These are phyloP conservation scores for Strix uralensis DNA, from an alignment of 2,113 vertebrate genomes.

Conservation along the genomic window DNA sequence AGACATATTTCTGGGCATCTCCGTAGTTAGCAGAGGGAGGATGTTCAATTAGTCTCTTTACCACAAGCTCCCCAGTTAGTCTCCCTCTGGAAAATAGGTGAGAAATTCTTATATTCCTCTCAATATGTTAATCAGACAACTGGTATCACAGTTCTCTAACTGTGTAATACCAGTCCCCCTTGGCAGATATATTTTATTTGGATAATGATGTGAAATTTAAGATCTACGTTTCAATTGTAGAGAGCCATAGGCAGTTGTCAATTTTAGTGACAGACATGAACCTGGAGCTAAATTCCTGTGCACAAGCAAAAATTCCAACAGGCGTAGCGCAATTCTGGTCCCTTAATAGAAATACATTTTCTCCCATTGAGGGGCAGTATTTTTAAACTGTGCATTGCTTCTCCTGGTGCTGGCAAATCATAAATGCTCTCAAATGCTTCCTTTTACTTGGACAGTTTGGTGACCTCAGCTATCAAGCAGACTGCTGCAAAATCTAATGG, in stretches of 20 bases:
- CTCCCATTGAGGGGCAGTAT: slow-evolving; percentile 74
- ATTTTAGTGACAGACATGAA: slow-evolving; percentile 87
- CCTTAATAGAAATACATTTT: slow-evolving; percentile 81
- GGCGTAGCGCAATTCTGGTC: slow-evolving; percentile 73
- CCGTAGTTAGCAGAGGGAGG: slow-evolving; percentile 39
- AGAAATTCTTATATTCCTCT: slow-evolving; percentile 82
- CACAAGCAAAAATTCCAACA: slow-evolving; percentile 85
- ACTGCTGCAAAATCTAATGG: slow-evolving; percentile 35
- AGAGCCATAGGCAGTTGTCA: slow-evolving; percentile 94
- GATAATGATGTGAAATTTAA: slow-evolving; percentile 99
- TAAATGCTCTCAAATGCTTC: slow-evolving; percentile 53
- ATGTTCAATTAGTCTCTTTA: slow-evolving; percentile 78
- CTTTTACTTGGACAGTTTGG: slow-evolving; percentile 38
- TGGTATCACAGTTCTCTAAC: slow-evolving; percentile 81
- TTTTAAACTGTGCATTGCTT: slow-evolving; percentile 65
- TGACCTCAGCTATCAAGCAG: slow-evolving; percentile 46
- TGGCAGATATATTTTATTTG: slow-evolving; percentile 89
- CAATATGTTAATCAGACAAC: slow-evolving; percentile 86
- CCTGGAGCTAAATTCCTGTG: slow-evolving; percentile 83
- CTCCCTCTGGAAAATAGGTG: slow-evolving; percentile 79
- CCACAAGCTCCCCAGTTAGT: slow-evolving; percentile 69
- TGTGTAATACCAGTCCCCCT: slow-evolving; percentile 85
- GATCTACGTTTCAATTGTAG: slow-evolving; percentile 91
- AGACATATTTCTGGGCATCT: slow-evolving; percentile 48
- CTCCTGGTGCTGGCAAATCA: slow-evolving; percentile 61